Base-by-base conservation (phyloP, 2,113 vertebrate species). In the Burhinus oedicnemus region DNA sequence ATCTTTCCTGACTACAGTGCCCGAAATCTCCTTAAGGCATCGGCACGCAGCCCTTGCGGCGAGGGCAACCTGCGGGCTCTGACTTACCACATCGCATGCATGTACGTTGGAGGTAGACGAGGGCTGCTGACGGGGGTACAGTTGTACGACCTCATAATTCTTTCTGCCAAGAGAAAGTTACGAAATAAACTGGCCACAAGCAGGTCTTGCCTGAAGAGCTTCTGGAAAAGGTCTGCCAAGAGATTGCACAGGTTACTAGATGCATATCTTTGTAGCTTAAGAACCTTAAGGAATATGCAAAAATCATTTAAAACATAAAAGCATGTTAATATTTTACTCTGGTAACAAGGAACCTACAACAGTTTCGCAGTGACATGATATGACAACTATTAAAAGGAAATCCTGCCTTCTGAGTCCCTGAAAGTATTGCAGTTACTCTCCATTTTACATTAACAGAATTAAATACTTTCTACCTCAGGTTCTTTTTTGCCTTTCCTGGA, bases 11-110 rank as follows among this genome's bases (percentile, higher is more conserved):
- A 5, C 6, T 27, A 1, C 7, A 26, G 79, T 3, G 29, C 64
- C 55, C 4, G 3, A 34, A 57, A 62, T 12, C 49, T n/a, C 66
- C 82, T 20, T 15, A 13, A 25, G 72, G 13, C 70, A 52, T 15
- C 14, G 44, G 44, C 44, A 44, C 44, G 44, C 44, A 44, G 44
- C 49, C 22, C 12, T 7, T 6, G 49, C 49, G 49, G 49, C 22
- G 22, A 51, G 49, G 49, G 49, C 49, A 29, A 11, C 14, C 30
- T 1, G 18, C 5, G 0, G 49, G 9, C 18, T 30, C 38, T 6
- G 44, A 98, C 99, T 99, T 97, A 99, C 99, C 99, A 99, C 99
- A 99, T 99, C 23, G 99, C 99, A 4, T 99, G 99, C 99, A 99
- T 99, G 98, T 99, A 99, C 0, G 99, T 99, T 1, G 99, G 99